Conservation (phyloP, 1,140 invertebrate species). For the Manduca sexta region DNA sequence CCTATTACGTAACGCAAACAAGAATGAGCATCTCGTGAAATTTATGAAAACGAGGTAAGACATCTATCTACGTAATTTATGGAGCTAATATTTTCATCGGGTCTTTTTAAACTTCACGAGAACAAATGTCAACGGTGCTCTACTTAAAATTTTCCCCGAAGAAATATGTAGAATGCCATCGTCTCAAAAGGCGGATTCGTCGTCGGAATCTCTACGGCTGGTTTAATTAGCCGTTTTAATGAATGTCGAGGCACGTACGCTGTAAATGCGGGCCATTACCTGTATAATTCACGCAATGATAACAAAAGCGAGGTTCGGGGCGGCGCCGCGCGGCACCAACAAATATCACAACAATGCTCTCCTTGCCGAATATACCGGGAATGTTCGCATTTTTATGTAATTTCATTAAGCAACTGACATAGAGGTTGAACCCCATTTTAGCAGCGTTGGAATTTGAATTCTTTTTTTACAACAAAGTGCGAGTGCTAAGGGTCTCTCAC, state of each 20-base stretch:
- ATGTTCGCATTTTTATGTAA: neutral
- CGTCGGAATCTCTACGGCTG: slow-evolving; percentile 48
- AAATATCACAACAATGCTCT: slow-evolving; percentile 10
- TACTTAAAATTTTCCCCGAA: slow-evolving; percentile 46
- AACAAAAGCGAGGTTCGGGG: slow-evolving; percentile 45
- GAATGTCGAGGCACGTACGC: slow-evolving; percentile 64
- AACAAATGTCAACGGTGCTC: slow-evolving; percentile 25
- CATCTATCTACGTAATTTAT: slow-evolving; percentile 12
- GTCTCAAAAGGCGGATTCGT: slow-evolving; percentile 41
- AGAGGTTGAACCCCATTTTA: too few relatives aligned
- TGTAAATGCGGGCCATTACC: slow-evolving; percentile 61
- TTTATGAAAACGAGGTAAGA: neutral
- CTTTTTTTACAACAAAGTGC: too few relatives aligned
- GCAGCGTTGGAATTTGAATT: too few relatives aligned
- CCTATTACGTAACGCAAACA: too few relatives aligned
- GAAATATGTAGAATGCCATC: slow-evolving; percentile 49
- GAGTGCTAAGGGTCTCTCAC: too few relatives aligned
- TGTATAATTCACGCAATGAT: slow-evolving; percentile 58
- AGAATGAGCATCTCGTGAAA: too few relatives aligned
- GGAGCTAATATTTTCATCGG: slow-evolving; percentile 10
- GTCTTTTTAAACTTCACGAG: slow-evolving; percentile 10
- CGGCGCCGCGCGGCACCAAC: slow-evolving; percentile 12
- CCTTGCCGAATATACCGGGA: neutral
- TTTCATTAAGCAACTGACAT: too few relatives aligned
- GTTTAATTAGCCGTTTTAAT: slow-evolving; percentile 64